Evolutionary conservation across 2,888 invertebrate genomes (phyloP), one percentile per base, ranked within the genome.

Genomic region (Ditula angustiorana): DNA sequence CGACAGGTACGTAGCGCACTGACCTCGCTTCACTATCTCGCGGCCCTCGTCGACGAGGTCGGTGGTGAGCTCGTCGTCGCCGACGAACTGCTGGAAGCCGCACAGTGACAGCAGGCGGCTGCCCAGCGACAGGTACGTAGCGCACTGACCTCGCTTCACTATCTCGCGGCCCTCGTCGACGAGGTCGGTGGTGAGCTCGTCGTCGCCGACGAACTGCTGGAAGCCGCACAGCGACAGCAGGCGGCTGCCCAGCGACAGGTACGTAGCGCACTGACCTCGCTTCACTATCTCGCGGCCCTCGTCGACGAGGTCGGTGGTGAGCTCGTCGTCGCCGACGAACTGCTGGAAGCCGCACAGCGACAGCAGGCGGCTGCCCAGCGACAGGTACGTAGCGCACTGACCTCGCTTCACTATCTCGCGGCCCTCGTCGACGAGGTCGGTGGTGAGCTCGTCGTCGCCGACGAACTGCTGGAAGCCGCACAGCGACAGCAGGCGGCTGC

Each of bases 381-480:
- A 97, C 82, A 98, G 97, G 93, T 98, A 98, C 0, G 99, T 99
- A 62, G 98, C 97, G 62, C n/a, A n/a, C n/a, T n/a, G n/a, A n/a
- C n/a, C n/a, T n/a, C 99, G 93, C 78, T 97, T 97, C 61, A 98
- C 96, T 37, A 99, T 95, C 85, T 98, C 98, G 76, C 96, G 94
- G 1, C 99, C 99, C 86, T 99, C 99, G 73, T 98, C 97, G 0
- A 99, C 96, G 56, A 99, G 92, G 86, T 99, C 99, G 0, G 96
- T 96, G 0, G 99, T 98, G 77, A 99, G 95, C 77, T 98, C 97
- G 82, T 99, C 98, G 72, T 99, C 98, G 0, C 97, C 98, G 46
- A 99, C 95, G 84, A 99, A 99, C 92, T 99, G 99, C 85, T 99
- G 99, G 86, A 99, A 98, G 33, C 99, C 99, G 71, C 99, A 94